phyloP scores from a whole-genome alignment of 2,888 invertebrate species.

The Eledone cirrhosa region DNA sequence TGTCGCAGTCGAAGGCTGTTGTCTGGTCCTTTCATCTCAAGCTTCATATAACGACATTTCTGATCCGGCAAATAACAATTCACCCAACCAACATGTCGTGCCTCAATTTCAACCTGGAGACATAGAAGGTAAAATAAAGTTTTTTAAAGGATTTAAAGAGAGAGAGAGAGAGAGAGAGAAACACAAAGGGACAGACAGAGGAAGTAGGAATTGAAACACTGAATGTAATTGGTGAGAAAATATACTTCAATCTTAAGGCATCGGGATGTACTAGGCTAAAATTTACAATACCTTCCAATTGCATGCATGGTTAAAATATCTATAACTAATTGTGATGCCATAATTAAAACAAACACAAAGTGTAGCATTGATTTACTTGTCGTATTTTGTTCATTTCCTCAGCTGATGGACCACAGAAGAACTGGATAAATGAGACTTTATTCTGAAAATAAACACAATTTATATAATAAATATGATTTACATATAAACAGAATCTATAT shows the following conservation, averaged over 20 bases:
- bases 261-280: no score
- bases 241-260: no score
- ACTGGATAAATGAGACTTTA: conserved; percentile 86
- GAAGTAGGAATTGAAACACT: no score
- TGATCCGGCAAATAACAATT: conserved; percentile 80
- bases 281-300: no score
- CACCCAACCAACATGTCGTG: conserved; percentile 88
- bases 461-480: no score
- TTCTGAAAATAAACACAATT: conserved; percentile 75
- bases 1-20: conserved; percentile 89
- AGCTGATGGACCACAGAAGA: conserved; percentile 82
- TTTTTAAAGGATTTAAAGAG: background rate
- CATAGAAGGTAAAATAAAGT: background rate
- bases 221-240: no score
- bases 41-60: conserved; percentile 70
- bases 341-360: background rate
- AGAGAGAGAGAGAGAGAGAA: background rate
- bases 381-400: conserved; percentile 84
- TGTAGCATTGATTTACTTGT: conserved; percentile 42
- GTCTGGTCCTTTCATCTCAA: conserved; percentile 91
- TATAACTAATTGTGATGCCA: background rate
- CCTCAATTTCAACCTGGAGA: conserved; percentile 82
- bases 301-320: no score
- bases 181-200: background rate
- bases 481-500: no score